These are phyloP conservation scores for Tricholaema leucomelas DNA, from an alignment of 2,113 vertebrate species.

Conservation along the genomic window DNA sequence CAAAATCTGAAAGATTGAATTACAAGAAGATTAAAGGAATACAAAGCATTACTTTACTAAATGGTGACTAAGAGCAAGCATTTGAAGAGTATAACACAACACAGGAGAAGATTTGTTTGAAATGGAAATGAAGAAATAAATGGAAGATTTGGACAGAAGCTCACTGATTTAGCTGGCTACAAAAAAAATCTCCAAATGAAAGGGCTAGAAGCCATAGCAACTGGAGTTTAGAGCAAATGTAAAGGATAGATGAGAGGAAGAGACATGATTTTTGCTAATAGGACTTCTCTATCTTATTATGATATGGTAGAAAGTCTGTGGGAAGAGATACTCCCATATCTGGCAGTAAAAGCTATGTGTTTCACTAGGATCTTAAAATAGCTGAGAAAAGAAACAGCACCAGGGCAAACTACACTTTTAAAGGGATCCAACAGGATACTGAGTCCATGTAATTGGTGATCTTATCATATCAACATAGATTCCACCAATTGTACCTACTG, in stretches of 20 bases:
- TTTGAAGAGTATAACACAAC: not conserved
- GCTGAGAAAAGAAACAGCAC: not conserved
- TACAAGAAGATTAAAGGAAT: slow-evolving; percentile 45
- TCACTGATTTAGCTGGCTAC: not conserved
- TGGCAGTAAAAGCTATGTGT: not conserved
- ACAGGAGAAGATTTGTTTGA: not conserved
- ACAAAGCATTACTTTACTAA: slow-evolving; percentile 56
- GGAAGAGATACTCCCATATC: not conserved
- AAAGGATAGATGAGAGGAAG: slow-evolving; percentile 12
- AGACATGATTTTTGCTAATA: not conserved
- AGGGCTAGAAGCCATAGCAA: slow-evolving; percentile 26
- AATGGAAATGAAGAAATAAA: slow-evolving; percentile 36
- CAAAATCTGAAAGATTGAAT: slow-evolving; percentile 18
- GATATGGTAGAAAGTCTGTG: not conserved
- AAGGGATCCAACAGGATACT: not conserved
- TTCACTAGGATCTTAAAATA: slow-evolving; percentile 10
- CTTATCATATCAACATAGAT: not conserved
- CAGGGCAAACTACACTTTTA: not conserved
- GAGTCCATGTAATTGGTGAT: not conserved
- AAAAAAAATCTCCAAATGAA: slow-evolving; percentile 12
- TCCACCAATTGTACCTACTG: not conserved
- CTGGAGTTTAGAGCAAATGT: slow-evolving; percentile 33
- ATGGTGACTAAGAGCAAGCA: slow-evolving; percentile 41
- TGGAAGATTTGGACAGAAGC: slow-evolving; percentile 10
- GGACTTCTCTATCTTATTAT: not conserved